Conservation (phyloP, 2,888 invertebrate species). For the Epicampocera succincta region DNA sequence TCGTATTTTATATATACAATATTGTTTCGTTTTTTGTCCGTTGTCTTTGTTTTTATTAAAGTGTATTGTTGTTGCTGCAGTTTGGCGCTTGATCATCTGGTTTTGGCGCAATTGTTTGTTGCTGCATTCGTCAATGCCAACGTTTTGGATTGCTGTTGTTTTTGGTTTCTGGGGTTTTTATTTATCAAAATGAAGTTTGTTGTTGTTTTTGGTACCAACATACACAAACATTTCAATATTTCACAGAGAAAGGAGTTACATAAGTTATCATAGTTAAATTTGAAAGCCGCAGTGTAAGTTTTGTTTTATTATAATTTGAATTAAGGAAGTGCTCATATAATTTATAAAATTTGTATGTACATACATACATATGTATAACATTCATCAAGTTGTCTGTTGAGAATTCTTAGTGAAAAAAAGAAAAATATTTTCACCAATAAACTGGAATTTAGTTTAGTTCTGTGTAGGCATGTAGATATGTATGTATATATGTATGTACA, state of each 20-base stretch:
- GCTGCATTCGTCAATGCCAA: constrained; percentile 41
- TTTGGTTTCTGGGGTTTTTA: too few relatives aligned
- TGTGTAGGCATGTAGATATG: not conserved
- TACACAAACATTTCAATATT: constrained; percentile 11
- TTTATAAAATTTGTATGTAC: not conserved
- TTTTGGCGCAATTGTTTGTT: constrained; percentile 72
- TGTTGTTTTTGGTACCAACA: not conserved
- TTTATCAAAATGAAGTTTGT: constrained; percentile 28
- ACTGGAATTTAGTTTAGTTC: too few relatives aligned
- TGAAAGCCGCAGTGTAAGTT: constrained; percentile 27
- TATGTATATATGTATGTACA: too few relatives aligned
- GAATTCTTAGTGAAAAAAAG: too few relatives aligned
- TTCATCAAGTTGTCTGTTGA: not conserved
- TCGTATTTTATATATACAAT: too few relatives aligned
- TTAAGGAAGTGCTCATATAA: constrained; percentile 8
- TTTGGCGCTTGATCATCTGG: constrained; percentile 73
- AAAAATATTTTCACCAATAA: too few relatives aligned
- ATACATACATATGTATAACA: not conserved
- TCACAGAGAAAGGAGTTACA: constrained; percentile 21
- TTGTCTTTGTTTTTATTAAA: constrained; percentile 42
- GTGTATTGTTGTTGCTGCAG: constrained; percentile 62
- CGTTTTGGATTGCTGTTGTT: constrained; percentile 47
- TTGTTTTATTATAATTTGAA: not conserved
- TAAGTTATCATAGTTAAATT: constrained; percentile 40
- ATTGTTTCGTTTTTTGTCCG: constrained; percentile 42